Evolutionary conservation across 2,888 invertebrate species (phyloP).

Genomic region (Campopleginae sp.): DNA sequence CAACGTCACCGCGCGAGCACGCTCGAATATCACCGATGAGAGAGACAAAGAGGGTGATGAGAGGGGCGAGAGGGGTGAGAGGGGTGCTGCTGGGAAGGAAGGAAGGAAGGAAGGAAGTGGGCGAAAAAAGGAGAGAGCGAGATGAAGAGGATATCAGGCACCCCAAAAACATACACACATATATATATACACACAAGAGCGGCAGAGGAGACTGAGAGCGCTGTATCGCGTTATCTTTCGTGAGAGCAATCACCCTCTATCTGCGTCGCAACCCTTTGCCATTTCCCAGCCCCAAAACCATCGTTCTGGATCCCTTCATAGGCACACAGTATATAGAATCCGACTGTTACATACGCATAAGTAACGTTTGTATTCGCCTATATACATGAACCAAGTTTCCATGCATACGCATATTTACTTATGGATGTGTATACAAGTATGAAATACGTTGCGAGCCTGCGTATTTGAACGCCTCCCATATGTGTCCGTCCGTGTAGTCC

Average conservation of each 20-base stretch:
- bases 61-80: not conserved
- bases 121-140: not conserved
- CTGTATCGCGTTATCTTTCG: conserved; percentile 62
- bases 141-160: conserved; percentile 21
- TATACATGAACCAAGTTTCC: conserved; percentile 33
- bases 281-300: conserved; percentile 36
- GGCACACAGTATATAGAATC: not conserved
- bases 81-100: too few relatives aligned
- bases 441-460: not conserved
- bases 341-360: not conserved
- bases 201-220: conserved; percentile 28
- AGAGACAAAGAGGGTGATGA: conserved; percentile 12
- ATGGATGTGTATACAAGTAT: conserved; percentile 18
- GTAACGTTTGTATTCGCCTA: not conserved
- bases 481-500: conserved; percentile 26
- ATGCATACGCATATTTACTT: conserved; percentile 14
- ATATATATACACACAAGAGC: too few relatives aligned
- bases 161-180: conserved; percentile 23
- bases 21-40: not conserved
- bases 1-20: conserved; percentile 29
- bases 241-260: conserved; percentile 50
- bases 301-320: conserved; percentile 34
- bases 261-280: conserved; percentile 32
- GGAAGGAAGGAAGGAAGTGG: conserved; percentile 16
- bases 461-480: not conserved